Conservation (phyloP, 2,113 vertebrate species). For the Proterorhinus semilunaris region DNA sequence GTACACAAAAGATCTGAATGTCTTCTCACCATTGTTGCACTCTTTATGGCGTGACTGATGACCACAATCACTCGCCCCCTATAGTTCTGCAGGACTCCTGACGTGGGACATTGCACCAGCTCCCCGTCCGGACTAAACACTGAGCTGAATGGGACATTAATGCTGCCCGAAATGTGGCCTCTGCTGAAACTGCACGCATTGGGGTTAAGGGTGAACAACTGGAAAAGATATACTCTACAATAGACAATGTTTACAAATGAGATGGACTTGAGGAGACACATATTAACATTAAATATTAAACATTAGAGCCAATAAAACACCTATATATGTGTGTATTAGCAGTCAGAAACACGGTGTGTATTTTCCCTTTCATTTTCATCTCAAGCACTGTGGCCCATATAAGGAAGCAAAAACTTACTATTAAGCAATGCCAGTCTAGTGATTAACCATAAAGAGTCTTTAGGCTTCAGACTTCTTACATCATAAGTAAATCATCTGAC, state of each 20-base stretch:
- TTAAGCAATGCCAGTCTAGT: neutral
- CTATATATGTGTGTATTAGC: no score
- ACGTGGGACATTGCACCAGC: constrained; percentile 81
- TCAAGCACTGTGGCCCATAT: neutral
- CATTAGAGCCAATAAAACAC: no score
- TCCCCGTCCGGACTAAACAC: constrained; percentile 86
- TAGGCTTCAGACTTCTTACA: neutral
- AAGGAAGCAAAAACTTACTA: neutral
- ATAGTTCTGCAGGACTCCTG: constrained; percentile 82
- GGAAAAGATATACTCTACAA: neutral
- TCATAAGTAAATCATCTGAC: neutral
- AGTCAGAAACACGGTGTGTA: no score
- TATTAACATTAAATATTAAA: no score
- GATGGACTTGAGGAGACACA: neutral
- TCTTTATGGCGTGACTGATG: constrained; percentile 85
- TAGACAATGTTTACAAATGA: no score
- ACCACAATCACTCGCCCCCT: constrained; percentile 92
- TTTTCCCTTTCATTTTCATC: no score
- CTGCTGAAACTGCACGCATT: constrained; percentile 82
- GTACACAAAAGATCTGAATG: neutral
- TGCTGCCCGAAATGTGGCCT: constrained; percentile 92
- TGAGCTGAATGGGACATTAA: constrained; percentile 86
- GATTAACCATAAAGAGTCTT: no score
- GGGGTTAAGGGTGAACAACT: constrained; percentile 74
- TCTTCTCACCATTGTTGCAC: constrained; percentile 80